phyloP scores from a whole-genome alignment of 2,113 vertebrate genomes.

The Cygnus atratus region DNA sequence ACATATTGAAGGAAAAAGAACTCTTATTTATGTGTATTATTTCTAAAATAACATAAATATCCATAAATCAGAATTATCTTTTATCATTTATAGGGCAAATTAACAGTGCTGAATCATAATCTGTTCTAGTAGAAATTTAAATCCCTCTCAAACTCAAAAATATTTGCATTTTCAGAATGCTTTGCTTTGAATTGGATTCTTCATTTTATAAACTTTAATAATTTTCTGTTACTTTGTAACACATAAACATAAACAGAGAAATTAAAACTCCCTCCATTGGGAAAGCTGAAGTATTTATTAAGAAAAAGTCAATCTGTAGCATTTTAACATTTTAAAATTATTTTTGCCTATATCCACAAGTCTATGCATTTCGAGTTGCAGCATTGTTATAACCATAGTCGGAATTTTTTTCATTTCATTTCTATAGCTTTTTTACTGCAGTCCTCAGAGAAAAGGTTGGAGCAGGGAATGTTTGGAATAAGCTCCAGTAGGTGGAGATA shows the following conservation, averaged over 20 bases:
- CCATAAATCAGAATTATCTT: not conserved
- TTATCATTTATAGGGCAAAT: not conserved
- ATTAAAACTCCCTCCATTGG: not conserved
- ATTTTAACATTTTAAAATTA: not conserved
- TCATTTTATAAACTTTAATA: not conserved
- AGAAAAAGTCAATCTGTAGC: not conserved
- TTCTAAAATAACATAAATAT: not conserved
- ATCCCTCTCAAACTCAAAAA: not conserved
- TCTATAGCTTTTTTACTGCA: not conserved
- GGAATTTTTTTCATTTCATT: not conserved
- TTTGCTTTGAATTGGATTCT: not conserved
- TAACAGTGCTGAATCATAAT: not conserved
- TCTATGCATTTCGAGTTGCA: not conserved
- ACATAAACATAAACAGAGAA: not conserved
- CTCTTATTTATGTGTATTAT: not conserved
- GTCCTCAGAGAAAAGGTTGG: not conserved
- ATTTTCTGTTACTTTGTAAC: not conserved
- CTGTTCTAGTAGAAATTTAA: not conserved
- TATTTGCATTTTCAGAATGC: not conserved
- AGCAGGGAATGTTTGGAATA: not conserved
- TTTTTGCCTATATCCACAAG: not conserved
- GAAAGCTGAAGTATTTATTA: not conserved
- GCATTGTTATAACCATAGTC: fast-evolving
- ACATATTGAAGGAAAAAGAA: not conserved
- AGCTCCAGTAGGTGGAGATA: conserved; percentile 64